Conservation (phyloP, 2,888 invertebrate genomes). For the Zhengitettix transpicula region DNA sequence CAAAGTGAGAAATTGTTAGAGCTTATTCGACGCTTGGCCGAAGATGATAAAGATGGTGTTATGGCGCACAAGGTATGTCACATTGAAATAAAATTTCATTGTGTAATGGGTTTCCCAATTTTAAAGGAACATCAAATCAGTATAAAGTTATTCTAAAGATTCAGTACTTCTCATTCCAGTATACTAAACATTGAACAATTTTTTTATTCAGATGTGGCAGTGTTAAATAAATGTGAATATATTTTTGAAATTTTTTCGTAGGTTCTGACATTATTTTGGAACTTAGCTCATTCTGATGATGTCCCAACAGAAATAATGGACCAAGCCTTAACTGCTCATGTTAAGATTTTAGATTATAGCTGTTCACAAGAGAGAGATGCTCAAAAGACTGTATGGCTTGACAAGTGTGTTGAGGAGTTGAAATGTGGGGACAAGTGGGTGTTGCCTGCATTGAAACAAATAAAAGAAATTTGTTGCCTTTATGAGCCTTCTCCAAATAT, state of each 20-base stretch:
- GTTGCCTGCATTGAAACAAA: constrained; percentile 84
- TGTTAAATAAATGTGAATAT: no score
- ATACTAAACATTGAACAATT: no score
- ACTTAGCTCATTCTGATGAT: constrained; percentile 88
- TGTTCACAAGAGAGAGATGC: constrained; percentile 94
- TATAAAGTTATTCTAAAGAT: no score
- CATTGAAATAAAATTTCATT: no score
- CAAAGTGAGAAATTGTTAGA: constrained; percentile 91
- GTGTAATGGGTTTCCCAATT: no score
- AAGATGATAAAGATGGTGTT: constrained; percentile 96
- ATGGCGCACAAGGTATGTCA: constrained; percentile 82
- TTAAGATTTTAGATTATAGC: constrained; percentile 94
- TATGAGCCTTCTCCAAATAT: constrained; percentile 72
- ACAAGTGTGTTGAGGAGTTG: constrained; percentile 90
- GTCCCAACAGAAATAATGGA: constrained; percentile 95
- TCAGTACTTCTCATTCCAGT: no score
- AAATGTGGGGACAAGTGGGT: constrained; percentile 82
- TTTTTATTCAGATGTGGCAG: no score
- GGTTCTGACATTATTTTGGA: constrained; percentile 89
- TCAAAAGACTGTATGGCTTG: constrained; percentile 89
- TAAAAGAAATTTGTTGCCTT: constrained; percentile 85
- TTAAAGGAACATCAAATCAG: no score
- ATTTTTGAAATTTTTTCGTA: no score
- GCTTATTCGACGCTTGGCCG: constrained; percentile 83
- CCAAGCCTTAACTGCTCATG: constrained; percentile 85